A percentile compares a stretch with the other conserved stretches of the same genome.
Conservation (phyloP, 2,797 vertebrate genomes). For the Aythya fuligula region DNA sequence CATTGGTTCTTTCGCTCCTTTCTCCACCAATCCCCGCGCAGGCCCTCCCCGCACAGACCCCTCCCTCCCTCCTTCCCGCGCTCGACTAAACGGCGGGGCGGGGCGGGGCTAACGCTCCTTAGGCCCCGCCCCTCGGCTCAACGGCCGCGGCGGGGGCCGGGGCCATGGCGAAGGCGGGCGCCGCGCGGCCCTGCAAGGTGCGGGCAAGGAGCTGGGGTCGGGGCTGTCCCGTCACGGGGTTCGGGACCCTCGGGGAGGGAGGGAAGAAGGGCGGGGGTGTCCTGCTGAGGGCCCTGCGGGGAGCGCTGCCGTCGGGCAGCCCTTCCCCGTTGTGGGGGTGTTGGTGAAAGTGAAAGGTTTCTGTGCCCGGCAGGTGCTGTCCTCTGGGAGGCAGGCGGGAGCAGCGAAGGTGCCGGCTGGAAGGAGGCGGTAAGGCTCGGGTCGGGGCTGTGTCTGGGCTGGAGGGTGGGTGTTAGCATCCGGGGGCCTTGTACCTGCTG, state of each 20-base stretch:
- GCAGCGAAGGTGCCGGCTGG: conserved; percentile 59
- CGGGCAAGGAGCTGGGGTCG: neutral
- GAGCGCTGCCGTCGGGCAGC: no score
- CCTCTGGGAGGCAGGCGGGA: conserved; percentile 85
- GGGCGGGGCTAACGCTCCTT: no score
- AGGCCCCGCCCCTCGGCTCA: neutral
- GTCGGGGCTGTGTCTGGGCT: neutral
- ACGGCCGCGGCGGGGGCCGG: neutral
- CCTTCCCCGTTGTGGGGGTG: neutral
- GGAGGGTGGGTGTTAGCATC: rapidly evolving
- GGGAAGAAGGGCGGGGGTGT: no score
- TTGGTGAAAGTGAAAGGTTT: neutral
- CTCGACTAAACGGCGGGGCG: no score
- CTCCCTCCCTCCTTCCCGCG: neutral
- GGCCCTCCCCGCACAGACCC: rapidly evolving
- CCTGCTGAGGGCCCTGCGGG: no score
- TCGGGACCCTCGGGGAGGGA: no score
- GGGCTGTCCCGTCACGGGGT: no score
- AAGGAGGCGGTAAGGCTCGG: conserved; percentile 80
- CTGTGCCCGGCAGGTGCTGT: conserved; percentile 79
- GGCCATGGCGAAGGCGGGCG: neutral
- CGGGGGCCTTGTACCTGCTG: neutral
- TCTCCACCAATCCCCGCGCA: neutral
- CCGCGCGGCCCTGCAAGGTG: neutral
- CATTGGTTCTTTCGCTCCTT: neutral